Conservation (phyloP, 2,113 vertebrate species). For the Sus scrofa region T2T-Sscrofa CM000814.6:125688001-125688500, state of each 20-base stretch:
- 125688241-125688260: rapidly evolving
- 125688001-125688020: neutral
- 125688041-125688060: neutral
- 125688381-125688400: neutral
- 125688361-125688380: neutral
- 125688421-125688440: neutral
- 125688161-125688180: neutral
- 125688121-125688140: neutral
- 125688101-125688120: too few relatives aligned
- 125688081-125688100: neutral
- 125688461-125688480: neutral
- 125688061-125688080: neutral
- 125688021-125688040: neutral
- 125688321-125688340: neutral
- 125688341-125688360: neutral
- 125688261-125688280: neutral
- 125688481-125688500: neutral
- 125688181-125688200: neutral
- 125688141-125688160: neutral
- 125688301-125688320: neutral
- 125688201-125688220: neutral
- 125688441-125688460: neutral
- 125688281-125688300: neutral
- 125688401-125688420: neutral
- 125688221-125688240: too few relatives aligned